Evolutionary conservation across 2,797 vertebrate species (phyloP), one percentile per base, ranked within the genome.

Genomic region (Tenualosa ilisha): DNA sequence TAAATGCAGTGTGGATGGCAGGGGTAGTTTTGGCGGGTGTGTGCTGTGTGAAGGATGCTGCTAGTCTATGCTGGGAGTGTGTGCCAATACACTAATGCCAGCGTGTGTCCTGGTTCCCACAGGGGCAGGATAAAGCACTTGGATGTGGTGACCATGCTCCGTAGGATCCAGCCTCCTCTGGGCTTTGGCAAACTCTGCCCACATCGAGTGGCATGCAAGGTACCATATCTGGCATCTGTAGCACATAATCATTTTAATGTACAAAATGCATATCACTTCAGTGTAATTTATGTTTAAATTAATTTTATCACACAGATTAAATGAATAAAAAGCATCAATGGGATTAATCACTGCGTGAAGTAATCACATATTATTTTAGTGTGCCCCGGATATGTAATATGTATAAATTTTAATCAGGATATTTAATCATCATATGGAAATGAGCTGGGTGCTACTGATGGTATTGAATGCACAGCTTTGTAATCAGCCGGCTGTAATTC

Each of bases 81-180:
- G 20, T 59, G 56, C 56, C 4, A 24, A 13, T 0, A 37, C 3
- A 9, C 26, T 40, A 72, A 72, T 72, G 65, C 65, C 65, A 13
- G 24, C 9, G 3, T 72, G 11, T 72, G 59, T 8, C n/a, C n/a
- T 3, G 37, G 84, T 24, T 0, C 6, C 90, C 90, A 12, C 86
- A 99, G 98, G 89, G 98, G 98, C 87, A 95, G 98, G 65, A 99
- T 99, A 84, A 99, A 99, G 87, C 98, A 99, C 88, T 94, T 99
- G 3, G 98, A 99, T 0, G 98, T 99, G 26, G 98, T 99, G 83
- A 98, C 97, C 0, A 91, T 99, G 88, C 94, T 99, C 61, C 93
- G 98, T 13, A 95, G 98, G 86, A 99, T 99, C 89, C 98, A 99
- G 91, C 98, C 98, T 82, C 98, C 98, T 0, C 95, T 99, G 87